Evolutionary conservation across 2,797 vertebrate species (phyloP), one percentile per base, ranked within the genome.

Genomic region (Syncerus caffer): DNA sequence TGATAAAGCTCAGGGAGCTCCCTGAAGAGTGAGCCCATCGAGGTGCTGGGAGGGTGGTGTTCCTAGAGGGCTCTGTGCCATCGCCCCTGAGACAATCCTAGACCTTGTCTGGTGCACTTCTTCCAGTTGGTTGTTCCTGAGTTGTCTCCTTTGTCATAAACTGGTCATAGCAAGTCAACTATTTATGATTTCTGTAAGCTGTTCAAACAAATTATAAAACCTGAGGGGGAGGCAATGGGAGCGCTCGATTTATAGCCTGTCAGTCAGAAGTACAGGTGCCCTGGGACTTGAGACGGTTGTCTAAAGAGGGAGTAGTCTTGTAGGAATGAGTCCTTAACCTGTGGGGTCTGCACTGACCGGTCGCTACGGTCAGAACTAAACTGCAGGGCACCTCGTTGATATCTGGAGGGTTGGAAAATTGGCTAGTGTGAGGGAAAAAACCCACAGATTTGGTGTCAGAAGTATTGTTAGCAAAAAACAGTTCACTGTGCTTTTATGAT

Each of bases 401-500:
- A 15, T 67, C 51, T 71, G 27, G 83, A 25, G 83, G 71, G 76
- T 27, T 86, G 60, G 38, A 42, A 80, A 71, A 51, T 80, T 58
- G 25, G 31, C 14, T 71, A 42, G 42, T 42, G 11, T 71, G 25
- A 71, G 51, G 50, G 42, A 51, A 79, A 57, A 87, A 27, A 6
- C 23, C 29, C 62, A 47, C 45, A 87, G 10, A 47, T 25, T 15
- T 80, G 62, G 19, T 86, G 34, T 47, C 62, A 83, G 64, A 91
- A 78, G 34, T 76, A 15, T 74, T 74, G 23, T 47, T 29, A 90
- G 42, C 55, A 25, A 96, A 90, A 79, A 90, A 60, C 16, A 86
- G 82, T 60, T 86, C 82, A 47, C 45, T 13, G 45, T 79, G 92
- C 53, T 95, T 97, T 89, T 51, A 67, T 21, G 71, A 92, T 93